These are phyloP conservation scores for Tapera naevia DNA, from an alignment of 2,797 vertebrate species.

Conservation along the genomic window DNA sequence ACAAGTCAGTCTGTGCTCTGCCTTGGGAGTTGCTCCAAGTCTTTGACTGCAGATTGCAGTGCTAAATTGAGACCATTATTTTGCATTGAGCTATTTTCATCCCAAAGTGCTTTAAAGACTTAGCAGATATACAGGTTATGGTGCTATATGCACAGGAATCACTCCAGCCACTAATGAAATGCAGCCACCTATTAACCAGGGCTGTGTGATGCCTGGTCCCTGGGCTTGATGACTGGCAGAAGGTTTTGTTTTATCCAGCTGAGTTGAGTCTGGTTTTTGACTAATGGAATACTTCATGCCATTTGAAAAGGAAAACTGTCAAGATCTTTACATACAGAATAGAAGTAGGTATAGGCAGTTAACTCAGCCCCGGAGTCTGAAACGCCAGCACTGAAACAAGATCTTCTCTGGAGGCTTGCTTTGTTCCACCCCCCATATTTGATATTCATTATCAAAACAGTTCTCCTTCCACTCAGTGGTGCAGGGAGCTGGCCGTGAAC, in stretches of 20 bases:
- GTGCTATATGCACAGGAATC: slow-evolving; percentile 27
- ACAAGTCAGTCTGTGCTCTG: not conserved
- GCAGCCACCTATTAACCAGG: slow-evolving; percentile 34
- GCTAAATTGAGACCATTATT: slow-evolving; percentile 50
- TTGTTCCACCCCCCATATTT: not conserved
- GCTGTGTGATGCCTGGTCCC: not conserved
- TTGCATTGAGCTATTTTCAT: slow-evolving; percentile 47
- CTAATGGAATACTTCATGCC: not conserved
- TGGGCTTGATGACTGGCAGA: not conserved
- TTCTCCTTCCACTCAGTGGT: not conserved
- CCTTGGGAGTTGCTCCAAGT: slow-evolving; percentile 15
- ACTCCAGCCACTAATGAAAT: slow-evolving; percentile 47
- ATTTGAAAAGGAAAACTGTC: not conserved
- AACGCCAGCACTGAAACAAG: not conserved
- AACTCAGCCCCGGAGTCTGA: not conserved
- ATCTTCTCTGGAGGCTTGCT: not conserved
- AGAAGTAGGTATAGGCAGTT: not conserved
- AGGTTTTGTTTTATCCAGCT: slow-evolving; percentile 3
- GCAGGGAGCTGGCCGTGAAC: not conserved
- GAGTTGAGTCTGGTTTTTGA: not conserved
- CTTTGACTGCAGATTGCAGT: slow-evolving; percentile 18
- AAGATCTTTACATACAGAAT: not conserved
- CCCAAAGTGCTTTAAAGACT: not conserved
- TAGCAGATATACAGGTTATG: slow-evolving; percentile 3
- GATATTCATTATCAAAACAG: not conserved